These are phyloP conservation scores for Leptinotarsa juncta DNA, from an alignment of 2,888 invertebrate species.

Conservation along the genomic window DNA sequence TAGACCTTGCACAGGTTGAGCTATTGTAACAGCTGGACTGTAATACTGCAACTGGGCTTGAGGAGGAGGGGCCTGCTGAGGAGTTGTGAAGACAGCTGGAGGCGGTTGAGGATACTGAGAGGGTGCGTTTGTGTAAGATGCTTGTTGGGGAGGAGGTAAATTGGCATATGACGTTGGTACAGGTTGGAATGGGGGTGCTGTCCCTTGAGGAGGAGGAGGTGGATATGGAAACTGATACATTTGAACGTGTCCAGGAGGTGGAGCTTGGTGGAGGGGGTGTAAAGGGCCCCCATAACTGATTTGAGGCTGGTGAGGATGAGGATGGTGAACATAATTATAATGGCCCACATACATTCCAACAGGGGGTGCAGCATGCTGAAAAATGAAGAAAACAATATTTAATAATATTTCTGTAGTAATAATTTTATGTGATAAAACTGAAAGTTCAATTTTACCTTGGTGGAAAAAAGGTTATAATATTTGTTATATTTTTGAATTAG, in stretches of 20 bases:
- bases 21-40: conserved; percentile 48
- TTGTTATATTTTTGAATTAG: too few species aligned
- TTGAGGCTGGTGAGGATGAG: conserved; percentile 71
- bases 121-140: conserved; percentile 31
- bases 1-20: conserved; percentile 47
- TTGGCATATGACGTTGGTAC: conserved; percentile 51
- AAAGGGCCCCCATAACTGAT: conserved; percentile 68
- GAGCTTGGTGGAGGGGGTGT: conserved; percentile 66
- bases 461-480: too few species aligned
- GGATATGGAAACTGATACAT: conserved; percentile 70
- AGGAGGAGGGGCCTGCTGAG: conserved; percentile 47
- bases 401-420: too few species aligned
- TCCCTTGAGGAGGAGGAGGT: conserved; percentile 43
- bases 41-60: conserved; percentile 51
- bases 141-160: conserved; percentile 52
- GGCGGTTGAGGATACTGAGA: conserved; percentile 57
- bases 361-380: conserved; percentile 65
- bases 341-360: conserved; percentile 73
- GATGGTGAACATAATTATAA: conserved; percentile 80
- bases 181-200: conserved; percentile 52
- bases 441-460: too few species aligned
- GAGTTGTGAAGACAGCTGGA: conserved; percentile 54
- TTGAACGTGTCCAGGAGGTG: conserved; percentile 67
- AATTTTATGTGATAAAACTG: too few species aligned
- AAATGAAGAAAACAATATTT: conserved; percentile 25